These are phyloP conservation scores for Thera obeliscata DNA, from an alignment of 2,888 invertebrate species.

Conservation along the genomic window DNA sequence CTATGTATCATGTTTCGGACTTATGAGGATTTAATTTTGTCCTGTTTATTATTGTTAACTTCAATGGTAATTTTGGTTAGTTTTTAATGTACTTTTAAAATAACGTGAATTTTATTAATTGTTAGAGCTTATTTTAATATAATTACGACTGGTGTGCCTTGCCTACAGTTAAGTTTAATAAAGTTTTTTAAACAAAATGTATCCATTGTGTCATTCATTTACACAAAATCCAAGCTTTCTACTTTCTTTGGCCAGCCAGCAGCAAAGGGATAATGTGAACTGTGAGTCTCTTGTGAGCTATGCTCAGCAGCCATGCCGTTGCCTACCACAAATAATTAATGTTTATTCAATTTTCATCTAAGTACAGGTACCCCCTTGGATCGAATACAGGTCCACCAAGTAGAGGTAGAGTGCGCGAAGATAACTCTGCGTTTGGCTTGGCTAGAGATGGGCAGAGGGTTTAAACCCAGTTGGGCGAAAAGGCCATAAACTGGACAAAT, in stretches of 20 bases:
- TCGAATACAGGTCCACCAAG: no score
- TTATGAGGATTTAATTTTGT: neutral
- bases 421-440: no score
- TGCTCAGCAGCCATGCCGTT: no score
- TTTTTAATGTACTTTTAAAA: slow-evolving; percentile 5
- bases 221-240: neutral
- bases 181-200: neutral
- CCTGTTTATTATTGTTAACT: slow-evolving; percentile 5
- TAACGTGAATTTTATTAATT: slow-evolving; percentile 2
- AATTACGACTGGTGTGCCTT: slow-evolving; percentile 17
- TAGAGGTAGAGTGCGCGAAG: no score
- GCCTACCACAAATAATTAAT: no score
- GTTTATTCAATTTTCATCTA: no score
- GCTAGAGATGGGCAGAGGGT: no score
- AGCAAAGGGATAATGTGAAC: no score
- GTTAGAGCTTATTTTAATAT: slow-evolving; percentile 9
- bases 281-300: no score
- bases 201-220: neutral
- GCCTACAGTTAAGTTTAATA: slow-evolving; percentile 19
- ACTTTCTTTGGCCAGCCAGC: neutral
- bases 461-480: no score
- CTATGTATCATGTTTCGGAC: neutral
- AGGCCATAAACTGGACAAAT: no score
- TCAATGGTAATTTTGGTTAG: slow-evolving; percentile 1
- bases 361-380: no score